A percentile compares a stretch with the other conserved stretches of the same genome.
Evolutionary conservation across 2,888 invertebrate species (phyloP).

Genomic region (Torymus aiolomorphi): DNA sequence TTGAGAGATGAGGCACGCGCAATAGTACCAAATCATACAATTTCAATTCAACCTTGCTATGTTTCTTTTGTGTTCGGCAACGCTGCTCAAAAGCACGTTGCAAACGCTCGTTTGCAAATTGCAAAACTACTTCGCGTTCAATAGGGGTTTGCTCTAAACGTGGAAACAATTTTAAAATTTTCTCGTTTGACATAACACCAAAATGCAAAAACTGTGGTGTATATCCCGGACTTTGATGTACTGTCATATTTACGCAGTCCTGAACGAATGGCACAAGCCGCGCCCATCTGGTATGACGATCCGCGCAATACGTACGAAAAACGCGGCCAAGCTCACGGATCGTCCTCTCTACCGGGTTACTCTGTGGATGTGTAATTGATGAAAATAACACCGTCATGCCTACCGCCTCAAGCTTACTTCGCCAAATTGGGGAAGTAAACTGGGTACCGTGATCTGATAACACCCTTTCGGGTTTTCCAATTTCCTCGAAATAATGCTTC

Average conservation of each 20-base stretch:
- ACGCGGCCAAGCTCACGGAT: slow-evolving; percentile 58
- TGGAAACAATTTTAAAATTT: slow-evolving; percentile 6
- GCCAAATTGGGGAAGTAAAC: slow-evolving; percentile 29
- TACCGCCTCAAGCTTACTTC: neutral
- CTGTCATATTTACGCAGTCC: slow-evolving; percentile 3
- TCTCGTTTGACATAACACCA: neutral
- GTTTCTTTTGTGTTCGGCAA: neutral
- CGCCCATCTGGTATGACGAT: slow-evolving; percentile 54
- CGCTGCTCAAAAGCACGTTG: slow-evolving; percentile 12
- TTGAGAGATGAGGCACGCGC: slow-evolving; percentile 26
- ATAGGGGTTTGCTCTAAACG: neutral
- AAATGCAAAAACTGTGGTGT: slow-evolving; percentile 2
- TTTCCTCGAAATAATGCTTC: slow-evolving; percentile 10
- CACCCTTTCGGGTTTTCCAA: slow-evolving; percentile 14
- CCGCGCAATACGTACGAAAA: slow-evolving; percentile 51
- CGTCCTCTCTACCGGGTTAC: slow-evolving; percentile 55
- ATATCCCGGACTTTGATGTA: slow-evolving; percentile 10
- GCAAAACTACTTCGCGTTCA: neutral
- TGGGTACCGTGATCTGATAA: slow-evolving; percentile 37
- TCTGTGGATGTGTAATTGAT: slow-evolving; percentile 57
- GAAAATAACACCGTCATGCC: slow-evolving; percentile 35
- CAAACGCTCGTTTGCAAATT: slow-evolving; percentile 9
- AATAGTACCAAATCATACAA: slow-evolving; percentile 21
- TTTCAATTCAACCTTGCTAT: neutral
- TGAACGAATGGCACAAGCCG: neutral